Conservation (phyloP, 2,113 vertebrate species). For the Beaufortia kweichowensis region DNA sequence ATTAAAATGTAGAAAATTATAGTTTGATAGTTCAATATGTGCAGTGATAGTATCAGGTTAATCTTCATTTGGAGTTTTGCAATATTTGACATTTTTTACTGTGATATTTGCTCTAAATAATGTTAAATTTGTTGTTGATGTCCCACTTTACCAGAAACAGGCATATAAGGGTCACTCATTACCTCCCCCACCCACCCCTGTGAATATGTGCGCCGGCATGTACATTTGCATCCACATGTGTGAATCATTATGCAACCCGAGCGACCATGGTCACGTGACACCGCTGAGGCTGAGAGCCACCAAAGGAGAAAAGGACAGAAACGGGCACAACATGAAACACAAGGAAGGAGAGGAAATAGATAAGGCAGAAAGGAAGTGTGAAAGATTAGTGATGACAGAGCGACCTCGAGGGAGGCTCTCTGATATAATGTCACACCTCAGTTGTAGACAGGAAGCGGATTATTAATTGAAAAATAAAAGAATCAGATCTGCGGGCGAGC, state of each 20-base stretch:
- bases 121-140: no score
- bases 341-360: not conserved
- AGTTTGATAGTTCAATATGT: no score
- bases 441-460: conserved; percentile 50
- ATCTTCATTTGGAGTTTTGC: no score
- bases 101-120: no score
- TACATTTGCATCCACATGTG: conserved; percentile 17
- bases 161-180: conserved; percentile 11
- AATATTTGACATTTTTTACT: no score
- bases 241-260: conserved; percentile 23
- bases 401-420: conserved; percentile 42
- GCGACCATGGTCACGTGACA: conserved; percentile 31
- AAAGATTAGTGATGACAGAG: not conserved
- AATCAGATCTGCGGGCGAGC: conserved; percentile 56
- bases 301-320: conserved; percentile 10
- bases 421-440: conserved; percentile 60
- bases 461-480: conserved; percentile 68
- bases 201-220: conserved; percentile 20
- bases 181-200: conserved; percentile 32
- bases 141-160: not conserved
- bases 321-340: conserved; percentile 5
- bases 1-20: no score
- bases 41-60: no score
- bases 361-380: conserved; percentile 16
- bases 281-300: conserved; percentile 44